Evolutionary conservation across 2,797 vertebrate genomes (phyloP).

Genomic region (Manis javanica): DNA sequence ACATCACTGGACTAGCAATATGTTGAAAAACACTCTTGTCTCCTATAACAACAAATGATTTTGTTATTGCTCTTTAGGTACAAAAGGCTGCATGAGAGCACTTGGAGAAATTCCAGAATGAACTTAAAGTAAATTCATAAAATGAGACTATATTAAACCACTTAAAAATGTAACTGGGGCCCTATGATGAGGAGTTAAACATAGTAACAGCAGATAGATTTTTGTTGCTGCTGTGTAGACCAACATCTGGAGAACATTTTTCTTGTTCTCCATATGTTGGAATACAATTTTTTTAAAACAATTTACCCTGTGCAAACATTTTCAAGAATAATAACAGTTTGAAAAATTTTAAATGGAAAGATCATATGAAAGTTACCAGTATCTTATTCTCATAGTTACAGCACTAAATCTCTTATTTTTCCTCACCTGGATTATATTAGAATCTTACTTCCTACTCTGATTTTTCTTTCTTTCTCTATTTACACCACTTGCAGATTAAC

Average conservation of each 20-base stretch:
- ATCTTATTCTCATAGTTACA: not conserved
- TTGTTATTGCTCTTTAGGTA: slow-evolving; percentile 53
- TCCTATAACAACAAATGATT: slow-evolving; percentile 67
- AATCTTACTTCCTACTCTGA: not conserved
- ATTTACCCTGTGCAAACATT: slow-evolving; percentile 25
- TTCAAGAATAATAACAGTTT: not conserved
- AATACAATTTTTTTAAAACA: slow-evolving; percentile 11
- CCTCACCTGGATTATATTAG: not conserved
- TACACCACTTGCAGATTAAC: not conserved
- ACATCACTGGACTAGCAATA: slow-evolving; percentile 58
- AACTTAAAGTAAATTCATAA: slow-evolving; percentile 59
- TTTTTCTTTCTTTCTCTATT: not conserved
- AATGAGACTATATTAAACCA: slow-evolving; percentile 58
- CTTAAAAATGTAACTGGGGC: slow-evolving; percentile 35
- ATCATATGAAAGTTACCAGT: not conserved
- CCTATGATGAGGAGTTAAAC: slow-evolving; percentile 40
- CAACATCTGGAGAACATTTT: not conserved
- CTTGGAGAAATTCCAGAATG: slow-evolving; percentile 50
- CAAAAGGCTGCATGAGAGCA: not conserved
- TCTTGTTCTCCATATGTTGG: not conserved
- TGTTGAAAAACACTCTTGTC: slow-evolving; percentile 69
- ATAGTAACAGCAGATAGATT: slow-evolving; percentile 20
- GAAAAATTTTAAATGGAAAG: not conserved
- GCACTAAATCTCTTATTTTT: not conserved
- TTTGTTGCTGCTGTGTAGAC: not conserved